Evolutionary conservation across 2,888 invertebrate species (phyloP).

Genomic region (Coleophora flavipennella): DNA sequence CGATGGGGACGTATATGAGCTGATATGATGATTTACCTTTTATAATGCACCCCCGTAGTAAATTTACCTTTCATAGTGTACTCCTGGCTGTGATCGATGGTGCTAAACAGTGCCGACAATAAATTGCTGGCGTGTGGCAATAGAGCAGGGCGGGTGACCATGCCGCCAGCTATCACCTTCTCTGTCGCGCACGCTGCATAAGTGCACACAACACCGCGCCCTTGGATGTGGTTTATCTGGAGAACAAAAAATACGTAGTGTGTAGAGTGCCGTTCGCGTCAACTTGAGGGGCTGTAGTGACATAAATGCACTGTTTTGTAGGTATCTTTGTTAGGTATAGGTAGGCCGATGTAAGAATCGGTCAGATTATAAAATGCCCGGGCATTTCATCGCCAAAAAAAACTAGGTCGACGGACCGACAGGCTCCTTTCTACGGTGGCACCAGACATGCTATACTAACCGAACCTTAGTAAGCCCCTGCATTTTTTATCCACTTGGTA

Average conservation of each 20-base stretch:
- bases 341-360: neutral
- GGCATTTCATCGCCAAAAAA: too few species aligned
- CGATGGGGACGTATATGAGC: too few species aligned
- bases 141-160: conserved; percentile 74
- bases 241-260: too few species aligned
- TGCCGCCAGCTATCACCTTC: conserved; percentile 85
- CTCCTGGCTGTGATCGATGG: conserved; percentile 91
- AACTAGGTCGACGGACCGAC: too few species aligned
- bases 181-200: conserved; percentile 96
- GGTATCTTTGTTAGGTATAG: neutral
- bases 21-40: too few species aligned
- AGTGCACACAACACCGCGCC: conserved; percentile 91
- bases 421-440: too few species aligned
- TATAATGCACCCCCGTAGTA: too few species aligned
- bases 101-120: conserved; percentile 82
- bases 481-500: too few species aligned
- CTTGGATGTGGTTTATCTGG: conserved; percentile 79
- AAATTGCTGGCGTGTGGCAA: conserved; percentile 78
- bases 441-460: too few species aligned
- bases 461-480: too few species aligned
- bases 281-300: neutral
- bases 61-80: conserved; percentile 91
- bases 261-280: neutral
- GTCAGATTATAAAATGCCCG: too few species aligned
- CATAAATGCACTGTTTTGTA: neutral